These are phyloP conservation scores for Cladorhizidae sp. DNA, from an alignment of 37 sponge, comb jelly and placozoan genomes.

Conservation along the genomic window DNA sequence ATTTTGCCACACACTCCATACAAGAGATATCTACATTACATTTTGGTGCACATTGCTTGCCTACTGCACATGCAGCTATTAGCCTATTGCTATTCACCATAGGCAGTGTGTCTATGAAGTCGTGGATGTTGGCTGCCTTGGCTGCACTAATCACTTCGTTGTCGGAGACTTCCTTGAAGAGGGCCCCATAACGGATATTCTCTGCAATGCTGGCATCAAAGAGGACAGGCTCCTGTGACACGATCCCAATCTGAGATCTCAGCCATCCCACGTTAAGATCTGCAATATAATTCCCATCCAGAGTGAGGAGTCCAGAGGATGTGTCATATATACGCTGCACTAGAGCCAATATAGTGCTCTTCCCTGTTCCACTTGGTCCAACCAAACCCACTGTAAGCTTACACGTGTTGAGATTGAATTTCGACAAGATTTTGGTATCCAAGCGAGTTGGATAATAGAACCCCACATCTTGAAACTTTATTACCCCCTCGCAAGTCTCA, in stretches of 20 bases:
- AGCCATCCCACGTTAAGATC: slow-evolving; percentile 80
- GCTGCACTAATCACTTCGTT: slow-evolving; percentile 85
- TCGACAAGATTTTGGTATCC: slow-evolving; percentile 53
- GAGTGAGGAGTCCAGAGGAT: slow-evolving; percentile 27
- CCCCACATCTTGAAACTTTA: slow-evolving; percentile 54
- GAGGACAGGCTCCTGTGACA: slow-evolving; percentile 89
- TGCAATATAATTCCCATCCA: slow-evolving; percentile 48
- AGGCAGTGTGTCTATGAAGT: slow-evolving; percentile 84
- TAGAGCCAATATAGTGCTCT: slow-evolving; percentile 91
- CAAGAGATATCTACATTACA: not conserved
- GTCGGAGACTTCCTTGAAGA: slow-evolving; percentile 75
- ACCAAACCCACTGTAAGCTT: slow-evolving; percentile 90
- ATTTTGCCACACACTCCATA: not conserved
- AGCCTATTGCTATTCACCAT: not conserved
- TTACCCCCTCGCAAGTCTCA: slow-evolving; percentile 44
- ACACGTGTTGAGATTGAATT: slow-evolving; percentile 47
- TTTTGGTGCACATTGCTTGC: too few species aligned
- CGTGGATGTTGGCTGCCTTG: slow-evolving; percentile 92
- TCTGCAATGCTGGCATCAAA: slow-evolving; percentile 86
- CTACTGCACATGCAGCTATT: too few species aligned
- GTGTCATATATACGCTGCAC: slow-evolving; percentile 87
- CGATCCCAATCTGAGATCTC: slow-evolving; percentile 85
- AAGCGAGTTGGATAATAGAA: slow-evolving; percentile 84
- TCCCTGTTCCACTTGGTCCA: slow-evolving; percentile 95
- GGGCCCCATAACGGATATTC: slow-evolving; percentile 94